A percentile compares a stretch with the other conserved stretches of the same genome.
Evolutionary conservation across 2,888 invertebrate genomes (phyloP).

Genomic region (Caenorhabditis doughertyi): DNA sequence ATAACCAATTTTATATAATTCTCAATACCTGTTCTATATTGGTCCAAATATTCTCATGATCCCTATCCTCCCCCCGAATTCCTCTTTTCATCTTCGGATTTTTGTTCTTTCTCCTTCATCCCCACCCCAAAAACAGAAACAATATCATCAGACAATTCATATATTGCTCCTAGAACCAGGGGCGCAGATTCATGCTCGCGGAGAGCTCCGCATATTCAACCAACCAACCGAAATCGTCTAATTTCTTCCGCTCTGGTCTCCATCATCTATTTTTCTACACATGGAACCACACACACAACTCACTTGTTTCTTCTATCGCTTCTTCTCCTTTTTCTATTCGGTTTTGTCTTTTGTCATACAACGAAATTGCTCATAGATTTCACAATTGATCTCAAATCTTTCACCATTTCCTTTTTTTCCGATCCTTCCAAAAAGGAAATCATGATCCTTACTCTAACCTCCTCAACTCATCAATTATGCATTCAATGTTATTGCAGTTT

Average conservation of each 20-base stretch:
- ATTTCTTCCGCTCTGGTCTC: slow-evolving; percentile 67
- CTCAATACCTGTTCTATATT: too few relatives aligned
- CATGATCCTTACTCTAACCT: slow-evolving; percentile 35
- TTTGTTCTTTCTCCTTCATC: not conserved
- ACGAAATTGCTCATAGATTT: not conserved
- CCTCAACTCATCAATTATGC: slow-evolving; percentile 58
- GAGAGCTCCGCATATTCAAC: slow-evolving; percentile 53
- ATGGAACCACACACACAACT: slow-evolving; percentile 38
- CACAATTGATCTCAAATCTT: slow-evolving; percentile 30
- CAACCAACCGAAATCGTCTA: slow-evolving; percentile 69
- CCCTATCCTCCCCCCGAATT: not conserved
- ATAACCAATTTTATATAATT: too few relatives aligned
- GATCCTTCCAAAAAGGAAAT: not conserved
- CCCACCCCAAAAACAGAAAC: slow-evolving; percentile 11
- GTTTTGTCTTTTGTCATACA: slow-evolving; percentile 27
- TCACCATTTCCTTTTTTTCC: slow-evolving; percentile 19
- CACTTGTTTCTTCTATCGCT: slow-evolving; percentile 57
- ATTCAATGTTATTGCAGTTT: slow-evolving; percentile 56
- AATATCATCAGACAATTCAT: slow-evolving; percentile 59
- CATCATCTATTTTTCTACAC: slow-evolving; percentile 62
- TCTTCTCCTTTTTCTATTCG: slow-evolving; percentile 10
- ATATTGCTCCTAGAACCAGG: slow-evolving; percentile 23
- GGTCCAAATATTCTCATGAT: too few relatives aligned
- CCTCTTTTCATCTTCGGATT: not conserved
- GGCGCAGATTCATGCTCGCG: slow-evolving; percentile 59